A percentile compares a stretch with the other conserved stretches of the same genome.
These are phyloP conservation scores for Agrochola macilenta DNA, from an alignment of 2,888 invertebrate genomes.

Conservation along the genomic window DNA sequence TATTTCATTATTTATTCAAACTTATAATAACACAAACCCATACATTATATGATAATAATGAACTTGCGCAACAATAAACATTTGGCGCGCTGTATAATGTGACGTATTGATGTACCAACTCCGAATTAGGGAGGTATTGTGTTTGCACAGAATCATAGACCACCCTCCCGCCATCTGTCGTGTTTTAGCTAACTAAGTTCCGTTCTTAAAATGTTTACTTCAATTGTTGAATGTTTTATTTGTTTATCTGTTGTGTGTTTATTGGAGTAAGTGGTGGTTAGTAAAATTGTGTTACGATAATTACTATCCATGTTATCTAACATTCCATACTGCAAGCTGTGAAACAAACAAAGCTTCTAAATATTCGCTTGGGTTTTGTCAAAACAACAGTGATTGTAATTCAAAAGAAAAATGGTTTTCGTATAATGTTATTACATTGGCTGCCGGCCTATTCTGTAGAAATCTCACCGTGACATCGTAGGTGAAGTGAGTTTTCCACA, in stretches of 20 bases:
- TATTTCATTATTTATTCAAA: slow-evolving; percentile 43
- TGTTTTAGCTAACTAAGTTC: slow-evolving; percentile 71
- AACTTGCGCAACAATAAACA: slow-evolving; percentile 80
- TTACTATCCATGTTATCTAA: neutral
- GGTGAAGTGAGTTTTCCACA: neutral
- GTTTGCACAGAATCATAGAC: slow-evolving; percentile 74
- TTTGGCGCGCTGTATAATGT: slow-evolving; percentile 80
- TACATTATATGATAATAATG: slow-evolving; percentile 72
- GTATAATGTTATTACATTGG: neutral
- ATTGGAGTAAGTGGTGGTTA: slow-evolving; percentile 36
- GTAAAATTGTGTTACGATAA: slow-evolving; percentile 25
- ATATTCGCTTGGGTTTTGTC: neutral
- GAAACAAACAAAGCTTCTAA: neutral
- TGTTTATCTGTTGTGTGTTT: slow-evolving; percentile 67
- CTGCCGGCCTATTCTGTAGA: neutral
- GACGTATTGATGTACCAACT: slow-evolving; percentile 79
- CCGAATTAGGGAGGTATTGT: slow-evolving; percentile 86
- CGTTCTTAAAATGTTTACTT: slow-evolving; percentile 74
- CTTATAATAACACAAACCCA: slow-evolving; percentile 57
- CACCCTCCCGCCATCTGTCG: slow-evolving; percentile 85
- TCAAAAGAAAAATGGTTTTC: neutral
- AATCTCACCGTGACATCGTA: neutral
- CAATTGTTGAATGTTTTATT: slow-evolving; percentile 68
- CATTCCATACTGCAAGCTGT: neutral
- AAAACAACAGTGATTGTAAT: neutral